Evolutionary conservation across 2,797 vertebrate species (phyloP), one percentile per base, ranked within the genome.

Genomic region (Lophius americanus): DNA sequence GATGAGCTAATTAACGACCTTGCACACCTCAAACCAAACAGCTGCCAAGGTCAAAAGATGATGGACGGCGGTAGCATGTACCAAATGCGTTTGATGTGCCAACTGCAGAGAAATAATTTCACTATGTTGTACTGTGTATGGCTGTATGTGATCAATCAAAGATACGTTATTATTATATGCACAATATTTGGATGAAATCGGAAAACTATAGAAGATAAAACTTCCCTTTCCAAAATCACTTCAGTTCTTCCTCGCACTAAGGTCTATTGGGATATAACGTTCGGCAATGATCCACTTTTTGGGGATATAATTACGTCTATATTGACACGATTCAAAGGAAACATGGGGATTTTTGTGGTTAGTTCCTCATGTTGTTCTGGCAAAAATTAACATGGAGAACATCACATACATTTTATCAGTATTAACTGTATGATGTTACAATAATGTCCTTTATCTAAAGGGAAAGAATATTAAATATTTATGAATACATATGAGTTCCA

Each of bases 1-100:
- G 81, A 75, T 52, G 60, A 82, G 85, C 85, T 91, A 87, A 91
- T 91, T 91, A 91, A 84, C 79, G 58, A 83, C 83, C 80, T 63
- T 8, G 14, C 59, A 57, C 23, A 42, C 70, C 70, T 87, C 68
- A 71, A 70, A 78, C 61, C 14, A 9, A 76, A 83, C 42, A 38
- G 44, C 58, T 36, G 70, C 79, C 80, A 50, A 85, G 85, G 86
- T 88, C 62, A 86, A 69, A 81, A 62, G 79, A 73, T 73, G 82
- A 80, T n/a, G 60, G 69, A 59, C 12, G 43, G 48, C 73, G 57
- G 75, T 43, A 38, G 73, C 23, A 23, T 23, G 23, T 23, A 23
- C 23, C 23, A 23, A 23, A 23, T 23, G 23, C 23, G 2, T 23
- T 23, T 23, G 23, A 23, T 23, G 23, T 1, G 23, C 23, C 23